phyloP scores from a whole-genome alignment of 2,113 vertebrate genomes.

The Tragelaphus strepsiceros region DNA sequence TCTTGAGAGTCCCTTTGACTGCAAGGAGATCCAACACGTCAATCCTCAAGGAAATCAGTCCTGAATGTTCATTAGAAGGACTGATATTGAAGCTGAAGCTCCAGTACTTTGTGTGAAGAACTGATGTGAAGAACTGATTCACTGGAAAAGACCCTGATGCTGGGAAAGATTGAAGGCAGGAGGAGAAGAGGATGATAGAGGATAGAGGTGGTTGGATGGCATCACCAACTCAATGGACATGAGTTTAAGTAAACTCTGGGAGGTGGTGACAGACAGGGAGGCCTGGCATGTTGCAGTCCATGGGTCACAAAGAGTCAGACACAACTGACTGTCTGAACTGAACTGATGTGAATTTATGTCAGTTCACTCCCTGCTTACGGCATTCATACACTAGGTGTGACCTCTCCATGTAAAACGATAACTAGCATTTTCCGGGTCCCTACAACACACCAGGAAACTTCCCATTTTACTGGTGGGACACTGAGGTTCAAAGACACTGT shows the following conservation, averaged over 20 bases:
- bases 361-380: not conserved
- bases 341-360: not conserved
- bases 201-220: not conserved
- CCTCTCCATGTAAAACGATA: not conserved
- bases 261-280: not conserved
- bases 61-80: not conserved
- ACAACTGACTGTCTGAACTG: not conserved
- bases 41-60: not conserved
- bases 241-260: not conserved
- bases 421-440: not conserved
- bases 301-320: not conserved
- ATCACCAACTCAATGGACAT: not conserved
- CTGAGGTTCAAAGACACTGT: not conserved
- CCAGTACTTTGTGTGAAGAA: not conserved
- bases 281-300: not conserved
- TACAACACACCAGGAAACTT: not conserved
- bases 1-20: not conserved
- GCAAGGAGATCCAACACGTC: not conserved
- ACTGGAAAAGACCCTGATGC: not conserved
- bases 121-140: not conserved
- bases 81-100: not conserved
- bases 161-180: not conserved
- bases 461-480: not conserved
- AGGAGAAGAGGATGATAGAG: not conserved
- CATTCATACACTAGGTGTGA: not conserved